Conservation (phyloP, 2,888 invertebrate genomes). For the Temnothorax ravouxi region DNA sequence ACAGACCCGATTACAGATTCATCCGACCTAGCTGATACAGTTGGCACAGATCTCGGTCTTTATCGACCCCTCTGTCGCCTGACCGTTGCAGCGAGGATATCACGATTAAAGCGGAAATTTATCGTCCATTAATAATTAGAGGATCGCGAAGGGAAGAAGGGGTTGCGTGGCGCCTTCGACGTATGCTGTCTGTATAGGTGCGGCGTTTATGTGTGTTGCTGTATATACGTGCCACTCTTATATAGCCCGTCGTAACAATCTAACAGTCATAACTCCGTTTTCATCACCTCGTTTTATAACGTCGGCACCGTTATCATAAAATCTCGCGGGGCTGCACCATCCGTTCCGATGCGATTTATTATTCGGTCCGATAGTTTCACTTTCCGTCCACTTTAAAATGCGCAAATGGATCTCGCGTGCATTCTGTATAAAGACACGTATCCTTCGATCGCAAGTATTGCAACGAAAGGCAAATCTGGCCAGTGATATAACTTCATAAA, state of each 20-base stretch:
- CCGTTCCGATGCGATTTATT: conserved; percentile 66
- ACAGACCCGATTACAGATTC: conserved; percentile 48
- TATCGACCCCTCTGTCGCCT: conserved; percentile 56
- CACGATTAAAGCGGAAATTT: conserved; percentile 71
- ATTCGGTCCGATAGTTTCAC: conserved; percentile 59
- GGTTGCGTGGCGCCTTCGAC: not conserved
- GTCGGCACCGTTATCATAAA: conserved; percentile 66
- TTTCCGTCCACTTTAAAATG: conserved; percentile 42
- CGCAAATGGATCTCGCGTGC: conserved; percentile 3
- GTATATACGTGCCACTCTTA: conserved; percentile 42
- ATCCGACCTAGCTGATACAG: conserved; percentile 45
- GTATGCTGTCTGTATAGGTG: not conserved
- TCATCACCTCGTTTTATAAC: conserved; percentile 63
- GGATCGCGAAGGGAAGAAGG: conserved; percentile 47
- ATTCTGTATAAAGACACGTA: not conserved
- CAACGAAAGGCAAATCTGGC: not conserved
- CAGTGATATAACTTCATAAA: not conserved
- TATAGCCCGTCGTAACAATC: conserved; percentile 64
- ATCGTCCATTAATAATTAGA: conserved; percentile 72
- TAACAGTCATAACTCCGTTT: conserved; percentile 70
- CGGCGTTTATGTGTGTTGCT: not conserved
- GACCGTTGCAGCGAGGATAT: conserved; percentile 48
- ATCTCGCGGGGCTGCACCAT: conserved; percentile 54
- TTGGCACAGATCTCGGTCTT: conserved; percentile 66
- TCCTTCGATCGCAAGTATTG: not conserved